Conservation (phyloP, 2,113 vertebrate species). For the Ranitomeya variabilis region DNA sequence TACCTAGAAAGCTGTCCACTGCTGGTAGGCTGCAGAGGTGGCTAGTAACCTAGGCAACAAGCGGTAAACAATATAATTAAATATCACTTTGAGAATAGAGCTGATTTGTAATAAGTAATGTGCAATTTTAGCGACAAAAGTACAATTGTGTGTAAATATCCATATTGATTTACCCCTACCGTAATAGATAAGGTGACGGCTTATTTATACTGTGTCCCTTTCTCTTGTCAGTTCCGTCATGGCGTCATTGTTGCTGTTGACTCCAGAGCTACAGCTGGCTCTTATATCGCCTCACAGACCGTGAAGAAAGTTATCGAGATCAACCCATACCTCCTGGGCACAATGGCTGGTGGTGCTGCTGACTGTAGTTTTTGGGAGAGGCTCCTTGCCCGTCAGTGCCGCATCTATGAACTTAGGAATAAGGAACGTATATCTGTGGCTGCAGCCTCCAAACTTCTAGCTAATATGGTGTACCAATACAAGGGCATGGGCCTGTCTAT, state of each 20-base stretch:
- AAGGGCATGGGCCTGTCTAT: conserved; percentile 93
- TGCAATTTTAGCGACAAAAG: too few species aligned
- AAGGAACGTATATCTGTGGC: conserved; percentile 93
- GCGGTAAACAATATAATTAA: too few species aligned
- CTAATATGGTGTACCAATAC: conserved; percentile 97
- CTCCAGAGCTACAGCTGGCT: conserved; percentile 86
- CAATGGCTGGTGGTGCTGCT: conserved; percentile 90
- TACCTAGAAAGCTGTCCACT: too few species aligned
- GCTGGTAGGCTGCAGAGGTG: too few species aligned
- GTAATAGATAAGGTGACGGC: too few species aligned
- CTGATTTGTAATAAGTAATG: too few species aligned
- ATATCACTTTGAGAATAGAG: too few species aligned
- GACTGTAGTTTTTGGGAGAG: conserved; percentile 94
- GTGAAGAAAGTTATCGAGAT: conserved; percentile 95
- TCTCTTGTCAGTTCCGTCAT: conserved; percentile 77
- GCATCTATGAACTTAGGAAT: conserved; percentile 91
- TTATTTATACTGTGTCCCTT: neutral
- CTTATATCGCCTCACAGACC: conserved; percentile 88
- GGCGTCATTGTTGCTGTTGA: conserved; percentile 90
- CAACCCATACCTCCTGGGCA: conserved; percentile 87
- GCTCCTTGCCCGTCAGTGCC: conserved; percentile 87
- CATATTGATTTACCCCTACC: too few species aligned
- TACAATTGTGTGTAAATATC: too few species aligned
- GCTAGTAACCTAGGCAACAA: too few species aligned
- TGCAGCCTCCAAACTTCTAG: conserved; percentile 88